Evolutionary conservation across 2,888 invertebrate species (phyloP), one percentile per base, ranked within the genome.

Genomic region (Drosophila tanythrix): DNA sequence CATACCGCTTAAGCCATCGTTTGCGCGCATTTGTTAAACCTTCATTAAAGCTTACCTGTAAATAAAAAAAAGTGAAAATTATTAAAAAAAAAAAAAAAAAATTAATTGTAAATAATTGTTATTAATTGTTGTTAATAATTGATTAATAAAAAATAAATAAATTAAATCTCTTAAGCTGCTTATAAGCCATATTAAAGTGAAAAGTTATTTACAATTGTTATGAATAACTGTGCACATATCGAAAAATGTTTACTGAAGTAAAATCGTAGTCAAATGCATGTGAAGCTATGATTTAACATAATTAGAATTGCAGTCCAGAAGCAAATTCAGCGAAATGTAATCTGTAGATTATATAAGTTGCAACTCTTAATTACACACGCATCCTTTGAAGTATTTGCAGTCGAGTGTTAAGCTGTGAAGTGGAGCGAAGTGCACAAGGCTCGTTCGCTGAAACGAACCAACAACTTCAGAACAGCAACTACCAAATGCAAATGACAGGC

Each of bases 21-120:
- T 50, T 35, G 1, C 4, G 10, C 15, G 21, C 1, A 15, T 56
- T 27, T 7, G 18, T 7, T 27, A 0, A 18, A 15, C 25, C 10
- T n/a, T 61, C 25, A 40, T 38, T 43, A 35, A 18, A 33, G 51
- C 61, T 65, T 51, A 79, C 69, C 69, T 79, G 64, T 1, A 76
- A 69, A 55, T 33, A 59, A 50, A 40, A 35, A 4, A 13, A 21
- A 3, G 7, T 2, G 1, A 29, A 15, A 57, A 38, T 43, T 2
- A 27, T 50, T 27, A 36, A 21, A 21, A 40, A 63, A n/a, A 11
- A 40, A 63, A n/a, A 11, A 8, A 29, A 10, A 25, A 48, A 52
- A 33, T 33, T 4, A 33, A 33, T 33, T 33, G 33, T 33, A 10
- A 33, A 11, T 33, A 33, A 33, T 31, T 31, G 31, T 31, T 8